Conservation (phyloP, 2,797 vertebrate species). For the Hoplostethus mediterraneus region DNA sequence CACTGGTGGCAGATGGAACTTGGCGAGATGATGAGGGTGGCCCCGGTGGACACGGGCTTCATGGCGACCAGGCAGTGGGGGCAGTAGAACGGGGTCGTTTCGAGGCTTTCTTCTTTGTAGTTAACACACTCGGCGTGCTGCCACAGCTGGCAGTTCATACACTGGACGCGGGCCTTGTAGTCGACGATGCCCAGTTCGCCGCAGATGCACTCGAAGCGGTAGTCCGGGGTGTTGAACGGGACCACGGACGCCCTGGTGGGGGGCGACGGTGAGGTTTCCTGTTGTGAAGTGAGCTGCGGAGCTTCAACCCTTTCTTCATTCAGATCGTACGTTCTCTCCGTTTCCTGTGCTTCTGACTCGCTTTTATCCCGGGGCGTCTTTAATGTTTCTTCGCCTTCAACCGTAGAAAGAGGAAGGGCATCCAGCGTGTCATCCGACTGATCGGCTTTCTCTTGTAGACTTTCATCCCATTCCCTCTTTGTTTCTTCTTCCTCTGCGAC, state of each 20-base stretch:
- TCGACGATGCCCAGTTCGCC: slow-evolving; percentile 92
- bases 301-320: slow-evolving; percentile 5
- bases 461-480: slow-evolving; percentile 64
- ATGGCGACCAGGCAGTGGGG: slow-evolving; percentile 99
- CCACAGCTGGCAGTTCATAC: slow-evolving; percentile 96
- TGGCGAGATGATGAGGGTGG: slow-evolving; percentile 97
- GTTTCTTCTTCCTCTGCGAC: slow-evolving; percentile 67
- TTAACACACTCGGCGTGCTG: slow-evolving; percentile 97
- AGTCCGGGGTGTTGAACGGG: slow-evolving; percentile 89
- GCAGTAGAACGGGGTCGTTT: slow-evolving; percentile 95
- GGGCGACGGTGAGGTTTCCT: slow-evolving; percentile 48
- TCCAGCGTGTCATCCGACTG: slow-evolving; percentile 25
- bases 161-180: slow-evolving; percentile 95
- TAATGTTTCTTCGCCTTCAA: slow-evolving; percentile 37
- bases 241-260: slow-evolving; percentile 73
- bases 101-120: slow-evolving; percentile 93
- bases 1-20: slow-evolving; percentile 99
- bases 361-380: slow-evolving; percentile 40
- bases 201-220: slow-evolving; percentile 97
- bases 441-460: slow-evolving; percentile 37
- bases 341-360: slow-evolving; percentile 46
- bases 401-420: slow-evolving; percentile 38
- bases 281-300: slow-evolving; percentile 1
- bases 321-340: slow-evolving; percentile 5
- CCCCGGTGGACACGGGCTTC: slow-evolving; percentile 94